phyloP scores from a whole-genome alignment of 2,113 vertebrate species.

The Sardina pilchardus region DNA sequence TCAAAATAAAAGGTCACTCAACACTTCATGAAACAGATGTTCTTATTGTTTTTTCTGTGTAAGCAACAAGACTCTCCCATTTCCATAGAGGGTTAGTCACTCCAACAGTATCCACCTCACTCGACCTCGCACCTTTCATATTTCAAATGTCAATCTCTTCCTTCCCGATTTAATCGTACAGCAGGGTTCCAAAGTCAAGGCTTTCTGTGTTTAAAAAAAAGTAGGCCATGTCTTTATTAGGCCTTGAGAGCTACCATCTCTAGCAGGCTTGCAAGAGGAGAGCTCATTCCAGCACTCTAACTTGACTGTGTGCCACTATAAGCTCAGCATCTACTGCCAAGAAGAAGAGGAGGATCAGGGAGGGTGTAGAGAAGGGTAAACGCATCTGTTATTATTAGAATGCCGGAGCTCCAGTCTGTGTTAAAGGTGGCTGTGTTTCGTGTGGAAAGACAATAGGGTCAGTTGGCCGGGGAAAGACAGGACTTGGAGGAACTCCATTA shows the following conservation, averaged over 20 bases:
- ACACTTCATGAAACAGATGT: neutral
- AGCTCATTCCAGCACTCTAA: slow-evolving; percentile 14
- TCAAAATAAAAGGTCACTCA: neutral
- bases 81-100: neutral
- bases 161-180: neutral
- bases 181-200: neutral
- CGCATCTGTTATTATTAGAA: slow-evolving; percentile 30
- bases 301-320: slow-evolving; percentile 23
- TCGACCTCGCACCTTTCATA: neutral
- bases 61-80: neutral
- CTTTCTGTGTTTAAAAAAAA: neutral
- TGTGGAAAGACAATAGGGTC: slow-evolving; percentile 53
- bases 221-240: neutral
- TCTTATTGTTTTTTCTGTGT: neutral
- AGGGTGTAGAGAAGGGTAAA: slow-evolving; percentile 10
- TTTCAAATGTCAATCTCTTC: neutral
- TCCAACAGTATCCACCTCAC: neutral
- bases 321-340: slow-evolving; percentile 25
- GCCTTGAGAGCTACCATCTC: neutral
- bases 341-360: slow-evolving; percentile 23
- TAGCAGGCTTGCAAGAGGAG: neutral
- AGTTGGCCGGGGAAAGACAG: slow-evolving; percentile 45
- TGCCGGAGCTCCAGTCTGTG: neutral
- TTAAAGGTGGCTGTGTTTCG: slow-evolving; percentile 45
- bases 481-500: slow-evolving; percentile 46